Evolutionary conservation across 2,113 vertebrate species (phyloP).

Genomic region (Ceyx melanurus): DNA sequence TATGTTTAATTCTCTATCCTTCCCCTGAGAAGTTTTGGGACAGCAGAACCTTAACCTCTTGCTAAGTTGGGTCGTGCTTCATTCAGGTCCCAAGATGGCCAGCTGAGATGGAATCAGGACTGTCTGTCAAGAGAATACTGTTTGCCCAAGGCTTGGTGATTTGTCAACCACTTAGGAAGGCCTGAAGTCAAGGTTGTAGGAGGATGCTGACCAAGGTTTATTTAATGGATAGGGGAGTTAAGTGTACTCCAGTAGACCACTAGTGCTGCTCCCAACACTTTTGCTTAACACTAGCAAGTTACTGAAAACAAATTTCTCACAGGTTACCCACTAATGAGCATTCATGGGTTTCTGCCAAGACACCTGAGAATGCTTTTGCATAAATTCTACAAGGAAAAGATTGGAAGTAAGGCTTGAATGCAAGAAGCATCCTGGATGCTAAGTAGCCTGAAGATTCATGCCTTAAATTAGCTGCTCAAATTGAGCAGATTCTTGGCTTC

Average conservation of each 20-base stretch:
- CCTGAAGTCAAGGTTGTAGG: neutral
- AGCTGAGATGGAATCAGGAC: neutral
- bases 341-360: neutral
- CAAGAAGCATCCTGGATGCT: neutral
- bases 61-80: accelerated
- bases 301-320: neutral
- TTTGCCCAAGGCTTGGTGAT: neutral
- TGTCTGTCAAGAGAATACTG: neutral
- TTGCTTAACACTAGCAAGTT: neutral
- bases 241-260: neutral
- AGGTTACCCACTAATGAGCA: neutral
- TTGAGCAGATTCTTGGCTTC: neutral
- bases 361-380: neutral
- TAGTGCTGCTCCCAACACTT: neutral
- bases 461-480: neutral
- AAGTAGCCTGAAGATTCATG: neutral
- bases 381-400: neutral
- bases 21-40: neutral
- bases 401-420: neutral
- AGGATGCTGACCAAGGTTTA: neutral
- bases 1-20: neutral
- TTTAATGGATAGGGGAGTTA: neutral
- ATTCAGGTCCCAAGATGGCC: neutral
- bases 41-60: neutral
- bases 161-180: neutral